Percentiles rank a stretch among this genome's conserved stretches.
phyloP scores from a whole-genome alignment of 2,888 invertebrate species.

The Ferdinandea cuprea region DNA sequence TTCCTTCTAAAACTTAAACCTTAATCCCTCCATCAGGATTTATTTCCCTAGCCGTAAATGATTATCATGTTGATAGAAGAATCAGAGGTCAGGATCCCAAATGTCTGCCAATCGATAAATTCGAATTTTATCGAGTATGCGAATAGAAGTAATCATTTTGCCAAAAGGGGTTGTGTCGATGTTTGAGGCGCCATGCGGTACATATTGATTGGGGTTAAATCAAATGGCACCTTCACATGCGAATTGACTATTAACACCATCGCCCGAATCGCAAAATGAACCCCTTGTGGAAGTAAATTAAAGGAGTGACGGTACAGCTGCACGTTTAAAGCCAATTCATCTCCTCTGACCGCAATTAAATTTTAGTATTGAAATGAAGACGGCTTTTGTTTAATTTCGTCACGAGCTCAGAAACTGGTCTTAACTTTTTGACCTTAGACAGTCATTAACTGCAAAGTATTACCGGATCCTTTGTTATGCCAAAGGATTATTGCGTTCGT shows the following conservation, averaged over 20 bases:
- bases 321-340: slow-evolving; percentile 45
- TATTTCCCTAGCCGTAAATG: slow-evolving; percentile 62
- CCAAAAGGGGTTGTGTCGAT: neutral
- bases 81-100: slow-evolving; percentile 70
- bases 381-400: slow-evolving; percentile 41
- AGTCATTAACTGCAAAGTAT: slow-evolving; percentile 5
- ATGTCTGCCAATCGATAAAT: slow-evolving; percentile 62
- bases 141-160: slow-evolving; percentile 30
- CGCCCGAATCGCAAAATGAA: slow-evolving; percentile 23
- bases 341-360: slow-evolving; percentile 60
- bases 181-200: neutral
- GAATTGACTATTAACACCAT: slow-evolving; percentile 62
- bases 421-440: slow-evolving; percentile 17
- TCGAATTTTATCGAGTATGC: slow-evolving; percentile 57
- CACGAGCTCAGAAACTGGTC: slow-evolving; percentile 16
- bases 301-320: slow-evolving; percentile 55
- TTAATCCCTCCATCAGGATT: slow-evolving; percentile 51
- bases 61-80: slow-evolving; percentile 47
- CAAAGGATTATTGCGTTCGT: slow-evolving; percentile 31
- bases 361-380: slow-evolving; percentile 43
- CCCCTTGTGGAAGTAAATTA: slow-evolving; percentile 49
- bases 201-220: slow-evolving; percentile 65
- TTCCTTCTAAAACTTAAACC: slow-evolving; percentile 41
- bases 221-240: slow-evolving; percentile 67
- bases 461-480: slow-evolving; percentile 7